Conservation (phyloP, 2,888 invertebrate genomes). For the Leucoma salicis region DNA sequence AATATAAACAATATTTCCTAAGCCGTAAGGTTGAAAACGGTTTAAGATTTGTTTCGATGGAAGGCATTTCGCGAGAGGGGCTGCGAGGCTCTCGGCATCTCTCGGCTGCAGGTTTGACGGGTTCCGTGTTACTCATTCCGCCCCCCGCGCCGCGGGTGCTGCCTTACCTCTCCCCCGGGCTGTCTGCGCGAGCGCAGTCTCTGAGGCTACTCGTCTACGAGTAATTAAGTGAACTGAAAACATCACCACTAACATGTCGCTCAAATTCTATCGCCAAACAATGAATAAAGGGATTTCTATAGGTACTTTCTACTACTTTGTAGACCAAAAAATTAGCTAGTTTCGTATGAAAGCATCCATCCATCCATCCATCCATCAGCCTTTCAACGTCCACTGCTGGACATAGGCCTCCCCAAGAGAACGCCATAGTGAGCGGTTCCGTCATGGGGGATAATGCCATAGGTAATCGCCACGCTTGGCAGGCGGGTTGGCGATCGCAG, state of each 20-base stretch:
- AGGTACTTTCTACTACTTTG: no score
- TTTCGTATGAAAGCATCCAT: no score
- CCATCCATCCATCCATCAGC: no score
- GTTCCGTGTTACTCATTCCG: slow-evolving; percentile 73
- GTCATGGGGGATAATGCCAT: no score
- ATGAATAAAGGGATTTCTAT: no score
- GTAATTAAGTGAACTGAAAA: slow-evolving; percentile 47
- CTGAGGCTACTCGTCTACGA: slow-evolving; percentile 42
- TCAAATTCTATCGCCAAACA: no score
- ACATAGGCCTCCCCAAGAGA: no score
- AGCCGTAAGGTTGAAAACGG: slow-evolving; percentile 31
- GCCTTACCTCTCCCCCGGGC: slow-evolving; percentile 33
- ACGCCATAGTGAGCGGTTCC: no score
- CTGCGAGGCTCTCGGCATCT: slow-evolving; percentile 48
- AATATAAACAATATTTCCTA: slow-evolving; percentile 20
- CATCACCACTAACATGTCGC: slow-evolving; percentile 26
- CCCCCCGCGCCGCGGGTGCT: slow-evolving; percentile 36
- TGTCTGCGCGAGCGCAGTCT: slow-evolving; percentile 53
- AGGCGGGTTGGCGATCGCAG: no score
- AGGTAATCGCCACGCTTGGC: no score
- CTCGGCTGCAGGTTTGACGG: slow-evolving; percentile 72
- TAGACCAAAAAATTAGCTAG: no score
- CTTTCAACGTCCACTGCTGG: no score
- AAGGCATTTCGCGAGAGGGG: slow-evolving; percentile 70
- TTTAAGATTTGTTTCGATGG: slow-evolving; percentile 15